phyloP scores from a whole-genome alignment of 2,113 vertebrate genomes.

The Athene noctua region DNA sequence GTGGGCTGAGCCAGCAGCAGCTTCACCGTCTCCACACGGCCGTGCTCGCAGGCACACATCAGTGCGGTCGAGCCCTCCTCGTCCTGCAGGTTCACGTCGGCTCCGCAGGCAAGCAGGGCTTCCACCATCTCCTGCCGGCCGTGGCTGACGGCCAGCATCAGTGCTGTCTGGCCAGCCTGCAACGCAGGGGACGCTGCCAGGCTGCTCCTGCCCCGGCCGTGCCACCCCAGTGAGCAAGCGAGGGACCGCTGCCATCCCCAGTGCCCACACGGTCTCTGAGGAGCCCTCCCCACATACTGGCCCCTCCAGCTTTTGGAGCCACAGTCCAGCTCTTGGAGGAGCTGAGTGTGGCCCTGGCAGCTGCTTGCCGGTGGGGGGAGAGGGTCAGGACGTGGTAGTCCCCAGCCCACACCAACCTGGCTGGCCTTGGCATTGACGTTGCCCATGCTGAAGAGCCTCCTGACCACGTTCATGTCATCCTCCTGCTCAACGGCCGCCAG shows the following conservation, averaged over 20 bases:
- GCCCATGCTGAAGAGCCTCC: conserved; percentile 86
- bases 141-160: conserved; percentile 93
- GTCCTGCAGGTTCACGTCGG: conserved; percentile 87
- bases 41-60: conserved; percentile 95
- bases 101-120: conserved; percentile 83
- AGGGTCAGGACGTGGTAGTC: neutral
- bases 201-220: rapidly evolving
- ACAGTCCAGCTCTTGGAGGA: neutral
- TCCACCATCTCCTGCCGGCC: conserved; percentile 91
- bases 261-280: neutral
- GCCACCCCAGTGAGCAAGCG: neutral
- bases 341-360: rapidly evolving
- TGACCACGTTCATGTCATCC: conserved; percentile 85
- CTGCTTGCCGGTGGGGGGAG: neutral
- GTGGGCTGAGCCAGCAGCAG: conserved; percentile 86
- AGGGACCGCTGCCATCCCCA: neutral
- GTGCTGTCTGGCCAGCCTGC: conserved; percentile 90
- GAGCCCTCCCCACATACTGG: rapidly evolving
- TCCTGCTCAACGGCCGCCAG: conserved; percentile 84
- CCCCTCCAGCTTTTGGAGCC: neutral
- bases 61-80: conserved; percentile 93
- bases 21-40: conserved; percentile 84
- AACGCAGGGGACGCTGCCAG: neutral
- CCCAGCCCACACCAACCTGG: conserved; percentile 74
- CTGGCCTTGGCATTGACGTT: conserved; percentile 92